phyloP scores from a whole-genome alignment of 2,113 vertebrate genomes.

The Paraplagusia blochii region DNA sequence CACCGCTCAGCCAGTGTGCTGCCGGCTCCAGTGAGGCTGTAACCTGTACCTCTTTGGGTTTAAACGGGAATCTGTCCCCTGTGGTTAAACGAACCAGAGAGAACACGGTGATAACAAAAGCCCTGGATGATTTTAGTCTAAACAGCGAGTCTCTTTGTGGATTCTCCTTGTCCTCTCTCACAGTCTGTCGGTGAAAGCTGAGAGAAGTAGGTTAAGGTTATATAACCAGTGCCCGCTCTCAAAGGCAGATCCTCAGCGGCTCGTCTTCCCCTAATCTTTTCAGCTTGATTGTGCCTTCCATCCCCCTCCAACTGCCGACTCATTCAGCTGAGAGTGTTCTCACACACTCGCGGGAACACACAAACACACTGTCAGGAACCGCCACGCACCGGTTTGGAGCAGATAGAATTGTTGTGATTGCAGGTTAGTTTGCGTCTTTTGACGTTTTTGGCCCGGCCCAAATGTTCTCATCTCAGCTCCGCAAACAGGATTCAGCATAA shows the following conservation, averaged over 20 bases:
- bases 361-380: conserved; percentile 37
- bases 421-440: conserved; percentile 40
- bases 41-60: not conserved
- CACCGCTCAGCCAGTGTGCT: too few relatives aligned
- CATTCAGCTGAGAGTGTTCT: conserved; percentile 51
- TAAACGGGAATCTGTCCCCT: conserved; percentile 11
- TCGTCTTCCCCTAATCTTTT: conserved; percentile 75
- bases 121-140: conserved; percentile 21
- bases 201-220: conserved; percentile 68
- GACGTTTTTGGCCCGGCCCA: conserved; percentile 1
- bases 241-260: conserved; percentile 65
- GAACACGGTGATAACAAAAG: conserved; percentile 9
- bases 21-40: too few relatives aligned
- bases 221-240: conserved; percentile 71
- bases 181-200: conserved; percentile 45
- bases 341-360: conserved; percentile 29
- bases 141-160: conserved; percentile 33
- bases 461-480: too few relatives aligned
- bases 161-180: conserved; percentile 22
- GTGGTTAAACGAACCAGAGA: conserved; percentile 8
- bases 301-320: conserved; percentile 52
- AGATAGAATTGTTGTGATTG: conserved; percentile 38
- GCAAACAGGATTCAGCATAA: too few relatives aligned
- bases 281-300: conserved; percentile 71
- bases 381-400: conserved; percentile 61